Conservation (phyloP, 1,140 invertebrate species). For the Drosophila micromelanica region DNA sequence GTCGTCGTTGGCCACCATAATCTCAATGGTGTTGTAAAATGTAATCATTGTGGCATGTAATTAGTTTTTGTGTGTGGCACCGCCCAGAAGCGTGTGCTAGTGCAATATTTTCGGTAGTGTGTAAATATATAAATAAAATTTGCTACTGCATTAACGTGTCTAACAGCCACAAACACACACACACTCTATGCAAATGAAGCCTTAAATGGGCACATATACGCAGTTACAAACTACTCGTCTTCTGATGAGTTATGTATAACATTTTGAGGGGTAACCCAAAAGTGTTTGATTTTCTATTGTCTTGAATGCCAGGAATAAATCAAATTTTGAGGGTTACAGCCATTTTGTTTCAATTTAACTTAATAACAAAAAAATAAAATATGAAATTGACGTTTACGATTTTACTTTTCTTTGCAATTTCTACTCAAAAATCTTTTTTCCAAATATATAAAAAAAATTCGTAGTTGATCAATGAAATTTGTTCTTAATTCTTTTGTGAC, state of each 20-base stretch:
- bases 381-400: too few species aligned
- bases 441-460: too few species aligned
- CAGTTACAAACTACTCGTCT: background rate
- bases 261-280: background rate
- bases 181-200: conserved; percentile 18
- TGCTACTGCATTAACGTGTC: conserved; percentile 63
- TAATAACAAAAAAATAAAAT: too few species aligned
- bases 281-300: background rate
- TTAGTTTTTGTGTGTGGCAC: conserved; percentile 70
- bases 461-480: too few species aligned
- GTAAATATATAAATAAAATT: conserved; percentile 59
- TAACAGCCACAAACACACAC: conserved; percentile 15
- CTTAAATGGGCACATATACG: conserved; percentile 3
- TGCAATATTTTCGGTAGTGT: conserved; percentile 25
- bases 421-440: too few species aligned
- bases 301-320: background rate
- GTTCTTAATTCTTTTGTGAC: background rate
- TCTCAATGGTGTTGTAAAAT: conserved; percentile 73
- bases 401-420: too few species aligned
- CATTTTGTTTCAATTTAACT: too few species aligned
- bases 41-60: conserved; percentile 81
- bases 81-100: conserved; percentile 17
- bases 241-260: background rate
- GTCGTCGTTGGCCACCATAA: conserved; percentile 12
- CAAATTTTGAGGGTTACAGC: too few species aligned